phyloP scores from a whole-genome alignment of 2,888 invertebrate species.

The Philereme transversata region DNA sequence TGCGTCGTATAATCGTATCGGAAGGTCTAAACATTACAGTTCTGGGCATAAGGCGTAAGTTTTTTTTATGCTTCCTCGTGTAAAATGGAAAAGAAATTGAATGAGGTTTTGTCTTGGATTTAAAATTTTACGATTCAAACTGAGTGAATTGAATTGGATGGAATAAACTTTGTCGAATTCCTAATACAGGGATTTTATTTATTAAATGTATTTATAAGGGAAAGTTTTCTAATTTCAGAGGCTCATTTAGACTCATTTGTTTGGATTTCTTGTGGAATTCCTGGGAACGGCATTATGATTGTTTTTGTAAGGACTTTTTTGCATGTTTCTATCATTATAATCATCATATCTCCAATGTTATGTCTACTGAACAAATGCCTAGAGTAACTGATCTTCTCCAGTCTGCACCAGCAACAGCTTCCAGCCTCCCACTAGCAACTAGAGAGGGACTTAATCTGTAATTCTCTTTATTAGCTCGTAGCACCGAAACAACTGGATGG shows the following conservation, averaged over 20 bases:
- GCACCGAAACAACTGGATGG: too few species aligned
- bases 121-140: slow-evolving; percentile 40
- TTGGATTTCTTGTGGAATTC: slow-evolving; percentile 17
- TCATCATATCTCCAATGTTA: too few species aligned
- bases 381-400: too few species aligned
- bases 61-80: slow-evolving; percentile 40
- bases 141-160: slow-evolving; percentile 36
- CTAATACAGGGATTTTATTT: slow-evolving; percentile 26
- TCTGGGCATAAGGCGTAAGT: slow-evolving; percentile 36
- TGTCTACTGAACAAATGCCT: too few species aligned
- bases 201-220: slow-evolving; percentile 30
- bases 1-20: slow-evolving; percentile 27
- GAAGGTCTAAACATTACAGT: slow-evolving; percentile 23
- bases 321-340: too few species aligned
- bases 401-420: too few species aligned
- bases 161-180: slow-evolving; percentile 17
- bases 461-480: too few species aligned
- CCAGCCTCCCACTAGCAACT: too few species aligned
- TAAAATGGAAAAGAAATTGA: slow-evolving; percentile 42
- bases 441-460: too few species aligned
- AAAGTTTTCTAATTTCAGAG: slow-evolving; percentile 37
- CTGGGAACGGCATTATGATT: slow-evolving; percentile 12
- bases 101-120: slow-evolving; percentile 37
- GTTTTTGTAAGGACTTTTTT: too few species aligned
- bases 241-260: slow-evolving; percentile 28